These are phyloP conservation scores for Drosophila orena DNA, from an alignment of 1,140 invertebrate genomes.

Conservation along the genomic window DNA sequence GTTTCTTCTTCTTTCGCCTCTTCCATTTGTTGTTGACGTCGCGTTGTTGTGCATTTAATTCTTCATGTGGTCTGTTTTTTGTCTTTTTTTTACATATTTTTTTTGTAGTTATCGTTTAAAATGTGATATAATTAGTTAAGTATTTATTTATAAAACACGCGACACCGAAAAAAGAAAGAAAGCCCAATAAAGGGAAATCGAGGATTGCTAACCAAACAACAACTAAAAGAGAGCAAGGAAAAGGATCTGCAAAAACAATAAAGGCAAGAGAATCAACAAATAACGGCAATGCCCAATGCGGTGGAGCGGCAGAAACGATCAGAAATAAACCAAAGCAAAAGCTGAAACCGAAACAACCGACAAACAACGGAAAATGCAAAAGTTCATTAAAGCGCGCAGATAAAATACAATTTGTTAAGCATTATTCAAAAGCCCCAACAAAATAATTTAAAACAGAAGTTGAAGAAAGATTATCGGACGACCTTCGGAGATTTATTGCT, in stretches of 20 bases:
- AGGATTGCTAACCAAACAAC: conserved; percentile 15
- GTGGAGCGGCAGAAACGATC: neutral
- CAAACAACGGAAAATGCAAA: neutral
- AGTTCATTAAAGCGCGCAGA: neutral
- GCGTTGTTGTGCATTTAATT: conserved; percentile 35
- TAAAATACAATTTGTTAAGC: conserved; percentile 1
- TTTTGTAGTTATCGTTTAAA: conserved; percentile 27
- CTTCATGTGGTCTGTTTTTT: conserved; percentile 19
- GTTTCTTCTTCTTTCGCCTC: conserved; percentile 30
- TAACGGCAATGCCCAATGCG: conserved; percentile 2
- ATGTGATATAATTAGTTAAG: conserved; percentile 64
- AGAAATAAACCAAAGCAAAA: conserved; percentile 2
- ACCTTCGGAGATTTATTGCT: neutral
- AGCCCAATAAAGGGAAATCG: neutral
- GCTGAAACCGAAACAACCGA: conserved; percentile 1
- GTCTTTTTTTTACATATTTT: conserved; percentile 60
- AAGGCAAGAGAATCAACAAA: conserved; percentile 5
- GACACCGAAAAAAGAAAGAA: conserved; percentile 4
- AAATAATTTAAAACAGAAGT: neutral
- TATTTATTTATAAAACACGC: conserved; percentile 55
- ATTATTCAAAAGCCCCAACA: neutral
- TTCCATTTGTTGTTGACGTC: conserved; percentile 48
- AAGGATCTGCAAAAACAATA: conserved; percentile 1
- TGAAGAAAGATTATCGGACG: neutral
- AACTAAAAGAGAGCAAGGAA: conserved; percentile 7